Percentiles rank a stretch among this genome's conserved stretches.
Evolutionary conservation across 2,888 invertebrate species (phyloP).

Genomic region (Aethes cnicana): DNA sequence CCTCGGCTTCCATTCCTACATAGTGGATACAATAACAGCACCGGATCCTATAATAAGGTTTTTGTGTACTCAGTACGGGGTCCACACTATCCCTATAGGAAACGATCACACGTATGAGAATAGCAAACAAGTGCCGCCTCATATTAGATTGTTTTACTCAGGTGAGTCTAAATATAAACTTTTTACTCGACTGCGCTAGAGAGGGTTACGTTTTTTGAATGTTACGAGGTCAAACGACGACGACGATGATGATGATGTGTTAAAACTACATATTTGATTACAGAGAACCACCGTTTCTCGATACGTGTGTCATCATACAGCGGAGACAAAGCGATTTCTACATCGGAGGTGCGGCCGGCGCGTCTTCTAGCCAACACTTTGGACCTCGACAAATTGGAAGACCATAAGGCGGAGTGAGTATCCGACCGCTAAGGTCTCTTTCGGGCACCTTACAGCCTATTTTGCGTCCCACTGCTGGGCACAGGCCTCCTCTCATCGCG

Average conservation of each 20-base stretch:
- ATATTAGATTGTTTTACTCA: slow-evolving; percentile 84
- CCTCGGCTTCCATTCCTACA: slow-evolving; percentile 87
- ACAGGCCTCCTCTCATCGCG: too few species aligned
- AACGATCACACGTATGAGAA: slow-evolving; percentile 82
- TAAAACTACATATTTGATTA: slow-evolving; percentile 33
- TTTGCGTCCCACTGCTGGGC: too few species aligned
- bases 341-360: slow-evolving; percentile 76
- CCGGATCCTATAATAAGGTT: slow-evolving; percentile 87
- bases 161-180: slow-evolving; percentile 81
- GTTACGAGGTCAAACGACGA: too few species aligned
- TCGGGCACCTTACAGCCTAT: too few species aligned
- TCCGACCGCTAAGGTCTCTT: too few species aligned
- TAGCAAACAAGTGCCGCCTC: slow-evolving; percentile 82
- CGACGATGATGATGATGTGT: too few species aligned
- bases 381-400: slow-evolving; percentile 77
- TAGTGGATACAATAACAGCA: slow-evolving; percentile 85
- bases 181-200: too few species aligned
- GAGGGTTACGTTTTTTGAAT: too few species aligned
- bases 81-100: slow-evolving; percentile 89
- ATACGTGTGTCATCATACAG: slow-evolving; percentile 85
- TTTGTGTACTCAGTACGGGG: slow-evolving; percentile 84
- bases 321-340: slow-evolving; percentile 82
- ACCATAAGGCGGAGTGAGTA: slow-evolving; percentile 38
- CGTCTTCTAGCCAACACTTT: slow-evolving; percentile 82
- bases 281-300: slow-evolving; percentile 82